Base-by-base conservation (phyloP, 2,113 vertebrate species). In the Centropus unirufus region DNA sequence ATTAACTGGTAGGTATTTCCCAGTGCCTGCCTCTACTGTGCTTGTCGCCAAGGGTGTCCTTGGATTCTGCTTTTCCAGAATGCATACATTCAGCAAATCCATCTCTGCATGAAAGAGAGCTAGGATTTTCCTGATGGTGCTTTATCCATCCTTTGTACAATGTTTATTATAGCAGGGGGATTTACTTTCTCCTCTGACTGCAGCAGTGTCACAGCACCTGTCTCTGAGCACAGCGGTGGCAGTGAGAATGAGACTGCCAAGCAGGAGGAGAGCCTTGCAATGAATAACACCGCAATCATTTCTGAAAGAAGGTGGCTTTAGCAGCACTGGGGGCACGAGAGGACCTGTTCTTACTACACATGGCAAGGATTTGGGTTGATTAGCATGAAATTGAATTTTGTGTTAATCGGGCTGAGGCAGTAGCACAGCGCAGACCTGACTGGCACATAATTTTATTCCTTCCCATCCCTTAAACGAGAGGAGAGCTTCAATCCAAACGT, bases 81-180 rank as follows among this genome's bases (percentile, higher is more conserved):
- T 46, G 61, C 16, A 61, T 42, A 11, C 16, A 20, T 66, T 77
- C 55, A 69, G 5, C 21, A 14, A 23, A 13, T 64, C 12, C 17
- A 2, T 27, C 12, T 57, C 14, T 22, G 0, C 11, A 4, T 12
- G 76, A 80, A 85, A 55, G 26, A 62, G 40, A 39, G 39, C 9
- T 26, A 21, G 32, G 11, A n/a, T 51, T 46, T 80, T 83, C 36
- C 55, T 74, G 63, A 6, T 32, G 39, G 29, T 27, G 47, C 51
- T 27, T 80, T 78, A 18, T n/a, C 59, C 61, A 44, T 52, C 15
- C 30, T 83, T 40, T 82, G 30, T 34, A 26, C 44, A 36, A 0
- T 10, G 32, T 32, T 57, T 80, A 0, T 23, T 40, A 1, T 2
- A 14, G 18, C 4, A 30, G 3, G 2, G 14, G 4, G 19, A 18